phyloP scores from a whole-genome alignment of 2,113 vertebrate species.

The Actenoides hombroni region DNA sequence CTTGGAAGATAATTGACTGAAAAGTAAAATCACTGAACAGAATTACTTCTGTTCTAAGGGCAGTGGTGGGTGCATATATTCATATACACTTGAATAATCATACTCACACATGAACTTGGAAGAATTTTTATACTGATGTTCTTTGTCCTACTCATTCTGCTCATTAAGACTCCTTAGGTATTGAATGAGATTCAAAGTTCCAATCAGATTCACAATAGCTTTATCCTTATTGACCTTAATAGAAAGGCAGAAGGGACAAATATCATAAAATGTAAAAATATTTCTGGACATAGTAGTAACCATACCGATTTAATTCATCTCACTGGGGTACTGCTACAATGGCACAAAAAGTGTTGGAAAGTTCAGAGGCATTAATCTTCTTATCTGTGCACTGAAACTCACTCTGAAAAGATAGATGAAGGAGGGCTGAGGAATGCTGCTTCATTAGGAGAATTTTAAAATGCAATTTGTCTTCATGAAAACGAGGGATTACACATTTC shows the following conservation, averaged over 20 bases:
- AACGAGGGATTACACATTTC: slow-evolving; percentile 72
- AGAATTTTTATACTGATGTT: background rate
- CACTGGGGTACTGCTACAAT: slow-evolving; percentile 33
- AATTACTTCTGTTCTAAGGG: background rate
- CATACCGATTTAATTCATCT: slow-evolving; percentile 64
- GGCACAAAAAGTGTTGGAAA: slow-evolving; percentile 68
- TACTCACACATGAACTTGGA: background rate
- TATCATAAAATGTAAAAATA: slow-evolving; percentile 50
- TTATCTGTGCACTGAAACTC: slow-evolving; percentile 72
- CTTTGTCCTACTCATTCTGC: background rate
- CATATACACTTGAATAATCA: background rate
- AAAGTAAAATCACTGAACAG: background rate
- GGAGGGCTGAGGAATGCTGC: slow-evolving; percentile 73
- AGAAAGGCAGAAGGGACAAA: slow-evolving; percentile 20
- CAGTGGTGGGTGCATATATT: background rate
- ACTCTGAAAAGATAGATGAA: slow-evolving; percentile 76
- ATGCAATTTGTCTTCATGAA: slow-evolving; percentile 79
- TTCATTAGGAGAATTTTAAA: slow-evolving; percentile 82
- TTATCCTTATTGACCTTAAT: background rate
- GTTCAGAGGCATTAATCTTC: slow-evolving; percentile 78
- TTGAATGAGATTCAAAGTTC: background rate
- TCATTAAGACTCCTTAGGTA: background rate
- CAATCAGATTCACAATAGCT: background rate
- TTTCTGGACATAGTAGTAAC: slow-evolving; percentile 53
- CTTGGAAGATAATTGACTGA: background rate